These are phyloP conservation scores for Merops nubicus DNA, from an alignment of 2,113 vertebrate genomes.

Conservation along the genomic window DNA sequence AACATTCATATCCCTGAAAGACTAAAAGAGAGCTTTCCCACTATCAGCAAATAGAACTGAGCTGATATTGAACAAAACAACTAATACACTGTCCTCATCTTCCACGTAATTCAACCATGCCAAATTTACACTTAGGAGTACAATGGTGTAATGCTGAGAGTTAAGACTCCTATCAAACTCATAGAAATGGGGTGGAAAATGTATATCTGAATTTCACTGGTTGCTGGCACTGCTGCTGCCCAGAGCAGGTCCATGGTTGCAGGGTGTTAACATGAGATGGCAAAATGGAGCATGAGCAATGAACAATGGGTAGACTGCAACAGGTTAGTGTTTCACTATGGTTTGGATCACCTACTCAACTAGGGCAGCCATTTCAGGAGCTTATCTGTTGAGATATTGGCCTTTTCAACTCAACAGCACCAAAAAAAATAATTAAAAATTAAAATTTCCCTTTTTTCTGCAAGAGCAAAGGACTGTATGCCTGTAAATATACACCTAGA, in stretches of 20 bases:
- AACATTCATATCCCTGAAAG: neutral
- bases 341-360: neutral
- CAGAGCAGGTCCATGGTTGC: accelerated
- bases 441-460: no score
- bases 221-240: neutral
- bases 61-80: neutral
- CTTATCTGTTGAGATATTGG: neutral
- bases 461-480: neutral
- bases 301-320: neutral
- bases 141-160: neutral
- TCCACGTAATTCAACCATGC: accelerated
- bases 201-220: neutral
- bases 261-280: neutral
- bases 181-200: neutral
- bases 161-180: neutral
- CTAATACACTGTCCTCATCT: neutral
- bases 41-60: neutral
- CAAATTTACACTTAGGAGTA: neutral
- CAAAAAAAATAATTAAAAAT: neutral
- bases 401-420: neutral
- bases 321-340: neutral
- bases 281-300: neutral
- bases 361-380: neutral
- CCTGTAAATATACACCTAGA: neutral
- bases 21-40: neutral